These are phyloP conservation scores for Chitala chitala DNA, from an alignment of 2,113 vertebrate species.

Conservation along the genomic window DNA sequence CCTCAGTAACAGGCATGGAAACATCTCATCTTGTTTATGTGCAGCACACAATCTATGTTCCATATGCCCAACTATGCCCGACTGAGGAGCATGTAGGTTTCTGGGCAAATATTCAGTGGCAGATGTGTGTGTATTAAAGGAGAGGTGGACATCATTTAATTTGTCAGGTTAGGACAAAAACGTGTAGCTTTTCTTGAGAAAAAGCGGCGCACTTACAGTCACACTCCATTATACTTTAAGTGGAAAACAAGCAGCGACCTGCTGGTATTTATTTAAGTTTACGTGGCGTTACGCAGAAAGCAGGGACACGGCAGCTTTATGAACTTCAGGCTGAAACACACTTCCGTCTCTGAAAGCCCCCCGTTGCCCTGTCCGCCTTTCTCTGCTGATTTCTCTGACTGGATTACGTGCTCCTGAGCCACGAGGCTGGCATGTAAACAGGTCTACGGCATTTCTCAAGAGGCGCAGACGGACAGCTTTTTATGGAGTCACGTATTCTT, in stretches of 20 bases:
- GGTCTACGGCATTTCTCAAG: background rate
- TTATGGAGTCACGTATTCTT: background rate
- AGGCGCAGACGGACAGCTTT: constrained; percentile 5
- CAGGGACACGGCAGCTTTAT: background rate
- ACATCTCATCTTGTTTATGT: too few relatives aligned
- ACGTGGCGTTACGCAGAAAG: background rate
- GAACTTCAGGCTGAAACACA: background rate
- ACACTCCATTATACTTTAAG: background rate
- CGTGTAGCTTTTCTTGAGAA: background rate
- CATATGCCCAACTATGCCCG: too few relatives aligned
- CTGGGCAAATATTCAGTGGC: too few relatives aligned
- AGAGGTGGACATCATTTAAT: background rate
- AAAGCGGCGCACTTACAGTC: too few relatives aligned
- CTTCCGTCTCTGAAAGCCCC: background rate
- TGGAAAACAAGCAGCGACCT: too few relatives aligned
- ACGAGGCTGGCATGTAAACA: background rate
- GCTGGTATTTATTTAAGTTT: background rate
- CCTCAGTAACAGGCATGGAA: background rate
- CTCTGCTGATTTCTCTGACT: background rate
- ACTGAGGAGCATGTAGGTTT: too few relatives aligned
- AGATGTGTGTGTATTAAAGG: too few relatives aligned
- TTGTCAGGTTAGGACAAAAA: background rate
- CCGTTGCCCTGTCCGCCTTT: background rate
- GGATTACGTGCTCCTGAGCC: background rate
- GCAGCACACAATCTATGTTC: background rate